Evolutionary conservation across 2,797 vertebrate species (phyloP).

Genomic region (Leucoraja ocellata): DNA sequence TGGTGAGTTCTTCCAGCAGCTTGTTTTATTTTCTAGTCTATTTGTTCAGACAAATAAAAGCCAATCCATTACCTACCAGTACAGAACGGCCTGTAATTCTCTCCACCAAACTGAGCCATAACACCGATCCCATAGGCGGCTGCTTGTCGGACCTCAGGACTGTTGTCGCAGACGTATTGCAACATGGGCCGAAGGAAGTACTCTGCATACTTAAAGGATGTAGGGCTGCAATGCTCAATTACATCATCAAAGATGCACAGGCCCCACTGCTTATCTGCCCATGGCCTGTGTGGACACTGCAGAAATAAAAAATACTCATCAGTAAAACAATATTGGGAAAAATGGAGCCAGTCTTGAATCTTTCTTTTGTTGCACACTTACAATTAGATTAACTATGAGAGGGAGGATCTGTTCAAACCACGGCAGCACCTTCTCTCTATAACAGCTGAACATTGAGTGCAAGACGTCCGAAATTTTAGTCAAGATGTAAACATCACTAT

Average conservation of each 20-base stretch:
- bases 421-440: slow-evolving; percentile 87
- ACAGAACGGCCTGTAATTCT: slow-evolving; percentile 85
- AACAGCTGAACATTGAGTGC: slow-evolving; percentile 94
- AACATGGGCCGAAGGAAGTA: slow-evolving; percentile 87
- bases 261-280: slow-evolving; percentile 96
- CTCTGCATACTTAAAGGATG: slow-evolving; percentile 89
- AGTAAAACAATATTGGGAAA: background rate
- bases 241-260: slow-evolving; percentile 96
- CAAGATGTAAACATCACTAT: slow-evolving; percentile 95
- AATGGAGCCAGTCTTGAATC: background rate
- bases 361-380: slow-evolving; percentile 58
- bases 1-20: no score
- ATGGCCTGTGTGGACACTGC: slow-evolving; percentile 86
- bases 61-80: slow-evolving; percentile 64
- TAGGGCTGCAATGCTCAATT: slow-evolving; percentile 92
- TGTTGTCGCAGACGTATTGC: slow-evolving; percentile 83
- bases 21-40: background rate
- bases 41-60: slow-evolving; percentile 7
- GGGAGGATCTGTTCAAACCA: slow-evolving; percentile 97
- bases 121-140: slow-evolving; percentile 91
- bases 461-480: slow-evolving; percentile 97
- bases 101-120: slow-evolving; percentile 92
- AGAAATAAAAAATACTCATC: background rate
- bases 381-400: slow-evolving; percentile 89
- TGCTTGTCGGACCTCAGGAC: slow-evolving; percentile 89